These are phyloP conservation scores for Patiria miniata DNA, from an alignment of 35 echinoderm and acorn worm species.

Conservation along the genomic window DNA sequence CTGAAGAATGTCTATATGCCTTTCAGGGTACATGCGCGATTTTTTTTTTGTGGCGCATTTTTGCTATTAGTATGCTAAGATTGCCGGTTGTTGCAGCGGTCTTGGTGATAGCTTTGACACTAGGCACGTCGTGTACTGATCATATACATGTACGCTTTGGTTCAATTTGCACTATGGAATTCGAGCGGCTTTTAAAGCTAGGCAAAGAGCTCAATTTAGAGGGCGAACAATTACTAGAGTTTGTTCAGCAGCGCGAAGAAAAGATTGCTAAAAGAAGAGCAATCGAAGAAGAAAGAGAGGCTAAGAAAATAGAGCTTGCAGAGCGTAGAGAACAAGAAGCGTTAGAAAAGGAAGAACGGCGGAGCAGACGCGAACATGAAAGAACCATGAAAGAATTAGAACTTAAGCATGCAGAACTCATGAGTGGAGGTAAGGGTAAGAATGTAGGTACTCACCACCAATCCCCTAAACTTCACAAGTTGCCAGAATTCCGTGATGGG, in stretches of 20 bases:
- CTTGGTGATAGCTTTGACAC: neutral
- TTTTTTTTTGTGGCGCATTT: neutral
- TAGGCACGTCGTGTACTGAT: neutral
- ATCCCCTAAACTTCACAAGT: slow-evolving; percentile 2
- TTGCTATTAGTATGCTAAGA: neutral
- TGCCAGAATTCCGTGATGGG: slow-evolving; percentile 36
- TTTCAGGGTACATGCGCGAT: no score
- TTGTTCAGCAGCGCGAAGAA: neutral
- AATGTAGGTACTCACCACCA: neutral
- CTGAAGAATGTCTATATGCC: no score
- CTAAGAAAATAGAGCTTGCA: neutral
- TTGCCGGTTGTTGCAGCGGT: neutral
- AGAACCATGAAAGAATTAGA: slow-evolving; percentile 8
- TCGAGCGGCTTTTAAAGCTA: neutral
- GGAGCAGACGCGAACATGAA: neutral
- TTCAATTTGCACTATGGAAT: neutral
- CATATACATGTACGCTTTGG: neutral
- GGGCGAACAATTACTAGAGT: neutral
- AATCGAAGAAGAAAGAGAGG: neutral
- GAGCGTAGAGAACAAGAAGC: neutral
- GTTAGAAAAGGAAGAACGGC: neutral
- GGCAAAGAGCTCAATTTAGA: neutral
- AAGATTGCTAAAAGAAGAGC: neutral
- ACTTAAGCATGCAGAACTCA: no score
- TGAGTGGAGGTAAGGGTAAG: neutral